These are phyloP conservation scores for Drosophila guanche DNA, from an alignment of 1,140 invertebrate genomes.

Conservation along the genomic window DNA sequence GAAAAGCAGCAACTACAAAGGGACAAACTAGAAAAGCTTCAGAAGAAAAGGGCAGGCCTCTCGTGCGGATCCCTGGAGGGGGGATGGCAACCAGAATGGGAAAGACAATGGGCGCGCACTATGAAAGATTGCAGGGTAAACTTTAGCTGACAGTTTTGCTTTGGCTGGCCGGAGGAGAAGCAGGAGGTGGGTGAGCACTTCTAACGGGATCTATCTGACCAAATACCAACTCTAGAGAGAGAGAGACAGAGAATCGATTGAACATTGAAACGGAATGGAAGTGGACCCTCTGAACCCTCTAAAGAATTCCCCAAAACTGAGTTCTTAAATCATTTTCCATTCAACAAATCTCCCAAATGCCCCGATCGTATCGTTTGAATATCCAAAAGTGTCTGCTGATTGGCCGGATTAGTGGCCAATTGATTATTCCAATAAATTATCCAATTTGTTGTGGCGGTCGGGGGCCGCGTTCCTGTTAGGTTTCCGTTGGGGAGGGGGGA, in stretches of 20 bases:
- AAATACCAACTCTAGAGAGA: neutral
- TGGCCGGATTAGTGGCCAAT: constrained; percentile 40
- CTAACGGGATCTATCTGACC: no score
- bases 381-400: constrained; percentile 26
- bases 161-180: neutral
- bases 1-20: constrained; percentile 36
- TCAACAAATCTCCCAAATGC: constrained; percentile 1
- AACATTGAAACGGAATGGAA: constrained; percentile 6
- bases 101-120: constrained; percentile 40
- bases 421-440: constrained; percentile 63
- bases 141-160: constrained; percentile 34
- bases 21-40: constrained; percentile 11
- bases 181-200: no score
- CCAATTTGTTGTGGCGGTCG: constrained; percentile 44
- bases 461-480: constrained; percentile 2
- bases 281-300: constrained; percentile 2
- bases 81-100: constrained; percentile 4
- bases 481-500: constrained; percentile 20
- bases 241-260: neutral
- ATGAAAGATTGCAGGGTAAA: constrained; percentile 10
- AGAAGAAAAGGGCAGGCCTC: constrained; percentile 49
- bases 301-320: neutral
- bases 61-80: constrained; percentile 25
- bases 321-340: constrained; percentile 15
- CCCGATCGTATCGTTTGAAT: constrained; percentile 22